These are phyloP conservation scores for Glaucopsyche alexis DNA, from an alignment of 2,888 invertebrate genomes.

Conservation along the genomic window DNA sequence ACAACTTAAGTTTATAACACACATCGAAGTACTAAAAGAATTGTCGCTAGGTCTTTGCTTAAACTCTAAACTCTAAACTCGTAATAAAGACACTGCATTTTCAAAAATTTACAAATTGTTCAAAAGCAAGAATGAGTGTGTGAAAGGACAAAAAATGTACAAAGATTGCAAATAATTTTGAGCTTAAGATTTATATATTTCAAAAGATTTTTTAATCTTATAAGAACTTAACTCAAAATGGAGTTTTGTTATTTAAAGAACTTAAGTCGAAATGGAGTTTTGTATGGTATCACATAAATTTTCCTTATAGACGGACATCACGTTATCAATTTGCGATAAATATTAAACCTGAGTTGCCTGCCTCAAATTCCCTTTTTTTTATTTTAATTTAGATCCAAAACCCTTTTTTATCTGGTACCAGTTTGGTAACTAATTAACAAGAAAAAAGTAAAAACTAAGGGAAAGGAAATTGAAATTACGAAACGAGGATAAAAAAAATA, in stretches of 20 bases:
- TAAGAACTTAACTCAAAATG: not conserved
- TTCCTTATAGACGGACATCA: not conserved
- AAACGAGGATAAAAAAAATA: not conserved
- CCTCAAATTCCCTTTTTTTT: not conserved
- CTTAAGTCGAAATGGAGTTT: not conserved
- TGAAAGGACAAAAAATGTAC: not conserved
- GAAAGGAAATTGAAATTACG: not conserved
- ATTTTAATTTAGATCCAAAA: not conserved
- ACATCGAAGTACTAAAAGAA: no score
- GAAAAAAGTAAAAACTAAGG: not conserved
- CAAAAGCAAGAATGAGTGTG: not conserved
- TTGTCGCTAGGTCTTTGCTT: no score
- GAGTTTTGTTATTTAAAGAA: not conserved
- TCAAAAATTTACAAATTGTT: not conserved
- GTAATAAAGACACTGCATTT: no score
- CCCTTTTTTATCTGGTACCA: not conserved
- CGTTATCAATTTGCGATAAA: not conserved
- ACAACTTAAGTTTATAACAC: no score
- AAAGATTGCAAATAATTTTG: not conserved
- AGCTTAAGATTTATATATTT: not conserved
- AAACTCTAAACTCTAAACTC: no score
- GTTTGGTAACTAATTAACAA: not conserved
- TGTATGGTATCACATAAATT: conserved; percentile 1
- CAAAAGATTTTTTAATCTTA: not conserved
- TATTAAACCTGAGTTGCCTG: not conserved